Evolutionary conservation across 2,797 vertebrate genomes (phyloP).

Genomic region (Alosa sapidissima): DNA sequence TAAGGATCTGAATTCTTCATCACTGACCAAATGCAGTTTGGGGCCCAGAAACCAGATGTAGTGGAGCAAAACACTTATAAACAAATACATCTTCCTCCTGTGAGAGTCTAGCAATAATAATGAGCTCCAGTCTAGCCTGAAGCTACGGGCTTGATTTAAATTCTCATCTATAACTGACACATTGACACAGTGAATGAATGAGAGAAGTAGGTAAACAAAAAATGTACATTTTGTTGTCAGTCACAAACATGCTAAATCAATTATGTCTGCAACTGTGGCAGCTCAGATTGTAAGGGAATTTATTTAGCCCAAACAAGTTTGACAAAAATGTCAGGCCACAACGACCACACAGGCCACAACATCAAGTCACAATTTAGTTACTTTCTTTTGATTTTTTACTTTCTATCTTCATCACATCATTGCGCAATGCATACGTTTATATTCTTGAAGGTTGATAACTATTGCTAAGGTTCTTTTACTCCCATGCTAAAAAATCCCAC

Average conservation of each 20-base stretch:
- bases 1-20: not conserved
- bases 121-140: not conserved
- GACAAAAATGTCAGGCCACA: not conserved
- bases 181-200: slow-evolving; percentile 26
- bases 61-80: not conserved
- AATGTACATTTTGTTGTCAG: slow-evolving; percentile 26
- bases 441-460: not conserved
- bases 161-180: slow-evolving; percentile 28
- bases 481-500: not conserved
- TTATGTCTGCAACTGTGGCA: slow-evolving; percentile 23
- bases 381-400: too few species aligned
- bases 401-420: not conserved
- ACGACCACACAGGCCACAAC: not conserved
- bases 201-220: slow-evolving; percentile 28
- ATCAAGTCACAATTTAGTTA: not conserved
- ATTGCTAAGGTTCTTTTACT: not conserved
- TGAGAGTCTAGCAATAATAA: slow-evolving; percentile 23
- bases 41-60: not conserved
- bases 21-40: not conserved
- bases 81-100: not conserved
- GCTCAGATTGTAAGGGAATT: slow-evolving; percentile 8
- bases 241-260: slow-evolving; percentile 32
- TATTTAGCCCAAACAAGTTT: slow-evolving; percentile 28
- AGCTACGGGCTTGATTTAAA: slow-evolving; percentile 21
- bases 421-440: not conserved